Base-by-base conservation (phyloP, 2,888 invertebrate genomes). In the Odiellus spinosus region DNA sequence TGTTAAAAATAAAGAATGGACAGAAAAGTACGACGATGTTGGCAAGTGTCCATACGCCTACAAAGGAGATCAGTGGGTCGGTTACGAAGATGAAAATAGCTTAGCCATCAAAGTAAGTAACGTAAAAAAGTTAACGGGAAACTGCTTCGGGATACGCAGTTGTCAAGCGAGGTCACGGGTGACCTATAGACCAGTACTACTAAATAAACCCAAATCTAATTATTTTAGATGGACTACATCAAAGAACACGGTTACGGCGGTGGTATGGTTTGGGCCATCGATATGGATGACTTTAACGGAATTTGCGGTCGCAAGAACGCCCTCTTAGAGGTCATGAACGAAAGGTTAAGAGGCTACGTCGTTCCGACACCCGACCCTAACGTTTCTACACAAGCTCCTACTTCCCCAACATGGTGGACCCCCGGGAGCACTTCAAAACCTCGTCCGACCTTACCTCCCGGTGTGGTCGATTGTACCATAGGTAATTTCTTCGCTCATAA, bases 371-470 rank as follows among this genome's bases (percentile, higher is more conserved):
- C 42, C 33, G 20, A 42, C 11, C 26, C 42, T 10, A 20, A 36
- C 15, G 38, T 17, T 12, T 15, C 38, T 8, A 36, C 38, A 5
- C 10, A 10, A 41, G 21, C 10, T n/a, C 14, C 14, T 18, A 18
- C 40, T 8, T 12, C 17, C 81, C 82, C 82, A 56, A 82, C 82
- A 61, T 83, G 83, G 83, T 80, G 80, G 35, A 73, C 76, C 51
- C 36, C 36, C 5, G 5, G 5, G 11, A 12, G 18, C 4, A 2
- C 42, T 14, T 14, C 26, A 3, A 8, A 20, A 26, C n/a, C 26
- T 26, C 12, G 80, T 51, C 82, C 82, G 3, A 70, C 76, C 15
- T 51, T 68, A 45, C 33, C 62, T 5, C 42, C 32, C 6, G 42
- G 32, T 14, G 32, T 26, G 4, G 32, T 26, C 4, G 26, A 42